Conservation (phyloP, 2,888 invertebrate genomes). For the Ichneumoninae sp. region DNA sequence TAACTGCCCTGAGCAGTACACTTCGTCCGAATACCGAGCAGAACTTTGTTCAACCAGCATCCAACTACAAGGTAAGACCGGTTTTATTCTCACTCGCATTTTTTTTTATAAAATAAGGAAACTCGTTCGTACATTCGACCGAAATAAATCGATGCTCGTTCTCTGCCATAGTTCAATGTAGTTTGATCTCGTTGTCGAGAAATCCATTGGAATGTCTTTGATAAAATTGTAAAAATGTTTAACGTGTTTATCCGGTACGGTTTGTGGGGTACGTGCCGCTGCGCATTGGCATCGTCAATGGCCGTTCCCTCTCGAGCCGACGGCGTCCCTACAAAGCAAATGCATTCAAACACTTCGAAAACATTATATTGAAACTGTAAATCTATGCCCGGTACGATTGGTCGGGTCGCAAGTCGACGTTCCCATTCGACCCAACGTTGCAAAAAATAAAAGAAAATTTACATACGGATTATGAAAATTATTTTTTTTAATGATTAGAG, state of each 20-base stretch:
- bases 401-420: background rate
- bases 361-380: background rate
- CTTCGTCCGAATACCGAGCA: constrained; percentile 31
- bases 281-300: background rate
- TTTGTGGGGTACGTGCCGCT: background rate
- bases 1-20: constrained; percentile 57
- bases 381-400: background rate
- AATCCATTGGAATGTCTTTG: background rate
- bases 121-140: background rate
- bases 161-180: background rate
- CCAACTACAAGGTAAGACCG: constrained; percentile 56
- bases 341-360: background rate
- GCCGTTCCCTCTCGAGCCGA: background rate
- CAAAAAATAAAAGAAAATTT: background rate
- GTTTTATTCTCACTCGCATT: constrained; percentile 28
- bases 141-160: background rate
- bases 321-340: constrained; percentile 21
- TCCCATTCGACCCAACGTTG: background rate
- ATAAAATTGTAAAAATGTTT: background rate
- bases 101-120: constrained; percentile 23
- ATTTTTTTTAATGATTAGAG: background rate
- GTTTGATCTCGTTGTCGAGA: background rate
- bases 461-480: background rate
- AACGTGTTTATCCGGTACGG: background rate
- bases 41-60: constrained; percentile 47